Evolutionary conservation across 2,797 vertebrate species (phyloP).

Genomic region (Perodicticus potto): DNA sequence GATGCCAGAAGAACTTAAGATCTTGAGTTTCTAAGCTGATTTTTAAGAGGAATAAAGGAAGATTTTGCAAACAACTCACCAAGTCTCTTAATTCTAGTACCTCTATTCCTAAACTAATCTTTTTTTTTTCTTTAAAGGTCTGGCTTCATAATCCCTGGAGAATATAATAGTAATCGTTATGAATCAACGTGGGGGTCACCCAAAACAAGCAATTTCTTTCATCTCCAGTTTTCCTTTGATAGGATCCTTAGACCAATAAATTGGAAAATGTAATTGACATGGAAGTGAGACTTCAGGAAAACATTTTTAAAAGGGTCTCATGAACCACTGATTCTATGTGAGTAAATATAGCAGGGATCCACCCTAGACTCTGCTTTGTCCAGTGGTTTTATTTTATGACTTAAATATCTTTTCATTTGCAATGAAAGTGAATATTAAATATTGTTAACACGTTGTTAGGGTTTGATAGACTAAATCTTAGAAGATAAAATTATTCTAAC

Average conservation of each 20-base stretch:
- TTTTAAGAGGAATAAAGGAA: slow-evolving; percentile 41
- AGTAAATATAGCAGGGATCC: not conserved
- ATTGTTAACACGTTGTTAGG: not conserved
- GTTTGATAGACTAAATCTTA: not conserved
- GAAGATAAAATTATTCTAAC: not conserved
- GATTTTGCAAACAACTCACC: not conserved
- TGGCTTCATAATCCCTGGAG: not conserved
- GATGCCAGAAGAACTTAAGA: not conserved
- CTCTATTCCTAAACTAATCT: not conserved
- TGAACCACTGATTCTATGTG: not conserved
- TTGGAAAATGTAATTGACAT: not conserved
- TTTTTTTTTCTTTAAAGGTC: not conserved
- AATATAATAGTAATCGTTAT: not conserved
- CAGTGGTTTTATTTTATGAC: not conserved
- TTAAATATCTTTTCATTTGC: not conserved
- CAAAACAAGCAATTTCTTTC: not conserved
- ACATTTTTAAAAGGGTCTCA: not conserved
- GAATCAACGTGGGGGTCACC: not conserved
- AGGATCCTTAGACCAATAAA: slow-evolving; percentile 2
- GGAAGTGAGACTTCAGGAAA: not conserved
- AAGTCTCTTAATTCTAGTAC: not conserved
- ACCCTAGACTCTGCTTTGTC: not conserved
- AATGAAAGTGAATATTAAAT: not conserved
- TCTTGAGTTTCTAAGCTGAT: not conserved
- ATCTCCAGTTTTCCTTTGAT: not conserved